Base-by-base conservation (phyloP, 1,140 invertebrate species). In the Schlechtendalia chinensis region DNA sequence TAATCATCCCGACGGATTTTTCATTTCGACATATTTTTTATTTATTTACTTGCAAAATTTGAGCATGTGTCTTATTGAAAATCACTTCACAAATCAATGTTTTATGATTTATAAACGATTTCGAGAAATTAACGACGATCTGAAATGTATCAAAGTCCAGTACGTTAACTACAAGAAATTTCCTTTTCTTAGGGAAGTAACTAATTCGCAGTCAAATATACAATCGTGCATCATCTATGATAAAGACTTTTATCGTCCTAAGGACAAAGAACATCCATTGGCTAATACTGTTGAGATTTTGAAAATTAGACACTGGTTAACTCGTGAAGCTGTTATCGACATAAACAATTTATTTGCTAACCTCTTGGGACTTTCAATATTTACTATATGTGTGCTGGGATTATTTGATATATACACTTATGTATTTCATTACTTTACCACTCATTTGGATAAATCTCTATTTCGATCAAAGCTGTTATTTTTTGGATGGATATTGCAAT, bases 1-100 rank as follows among this genome's bases (percentile, higher is more conserved):
- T n/a, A 24, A 47, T 8, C 65, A 69, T n/a, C 32, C 32, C 32
- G 65, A 39, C 0, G 39, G 39, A 22, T 24, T 45, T 12, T 16
- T 69, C 0, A 0, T 69, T 11, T 5, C 12, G 1, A 17, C 6
- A 12, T 16, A 47, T 47, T 47, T 69, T 14, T 47, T 39, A 1
- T 47, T 67, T 11, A 45, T 45, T 45, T 67, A 47, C 8, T 22
- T 69, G 2, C 65, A 69, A 69, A 69, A 69, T 47, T 69, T 69
- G 19, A 69, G 39, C 0, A 47, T 47, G 39, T 47, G 45, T 22
- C 24, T 69, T 12, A 47, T 24, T 19, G 39, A 69, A n/a, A 47
- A 47, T 6, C n/a, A 47, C 8, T 69, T 69, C 32, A 1, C n/a
- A 12, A 69, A 16, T 16, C 39, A 16, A 16, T 69, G 65, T 47